Evolutionary conservation across 1,140 invertebrate genomes (phyloP), one percentile per base, ranked within the genome.

Genomic region (Neodiprion lecontei): DNA sequence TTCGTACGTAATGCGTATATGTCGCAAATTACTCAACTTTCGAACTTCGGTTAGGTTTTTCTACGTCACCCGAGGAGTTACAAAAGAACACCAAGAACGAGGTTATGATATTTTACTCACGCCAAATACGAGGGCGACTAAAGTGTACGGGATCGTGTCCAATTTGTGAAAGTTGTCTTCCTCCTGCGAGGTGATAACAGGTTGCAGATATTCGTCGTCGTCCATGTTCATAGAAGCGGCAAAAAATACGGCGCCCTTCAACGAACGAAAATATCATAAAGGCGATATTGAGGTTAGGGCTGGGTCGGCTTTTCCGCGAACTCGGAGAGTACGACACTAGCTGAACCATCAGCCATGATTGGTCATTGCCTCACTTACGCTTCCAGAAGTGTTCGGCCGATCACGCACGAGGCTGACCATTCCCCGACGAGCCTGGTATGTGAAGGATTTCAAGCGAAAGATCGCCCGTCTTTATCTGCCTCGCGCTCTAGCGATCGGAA

Each of bases 221-320:
- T 90, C 90, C 89, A 91, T 90, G 73, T 89, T 90, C 72, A 86
- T 79, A 61, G 88, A 85, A 76, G 88, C 85, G 83, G 89, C 89
- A 78, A 91, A 91, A 85, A 90, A 91, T 65, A 88, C 89, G 75
- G 89, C 90, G 77, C 90, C 90, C 89, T 91, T 74, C 76, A 87
- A 79, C 47, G 67, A 73, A n/a, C 53, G 50, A 48, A 14, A 17
- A 68, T 48, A 53, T 9, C 28, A 23, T n/a, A 72, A 40, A 5
- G 2, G 28, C 2, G 28, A 40, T 1, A 65, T 14, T 65, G 61
- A 65, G 12, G 17, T 65, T 48, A 67, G 14, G 47, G 10, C 23
- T 9, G 8, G 17, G 61, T 65, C 7, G 3, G 12, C 12, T 65
- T 65, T 65, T 65, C 1, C 17, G 61, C 17, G 3, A 40, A 40